phyloP scores from a whole-genome alignment of 2,113 vertebrate genomes.

The Ciconia stormi region DNA sequence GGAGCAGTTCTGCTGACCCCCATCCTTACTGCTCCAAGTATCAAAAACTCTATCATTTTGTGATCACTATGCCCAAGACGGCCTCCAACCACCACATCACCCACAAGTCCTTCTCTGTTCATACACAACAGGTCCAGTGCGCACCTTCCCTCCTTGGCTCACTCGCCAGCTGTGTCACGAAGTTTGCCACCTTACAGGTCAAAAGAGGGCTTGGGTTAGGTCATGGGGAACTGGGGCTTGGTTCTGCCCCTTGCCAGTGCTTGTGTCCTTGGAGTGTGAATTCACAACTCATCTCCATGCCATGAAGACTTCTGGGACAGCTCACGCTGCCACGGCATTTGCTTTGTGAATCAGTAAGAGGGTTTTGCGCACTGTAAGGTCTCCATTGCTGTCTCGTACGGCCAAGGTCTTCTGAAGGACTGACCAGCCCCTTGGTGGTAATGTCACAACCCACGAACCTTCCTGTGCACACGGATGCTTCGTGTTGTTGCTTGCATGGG shows the following conservation, averaged over 20 bases:
- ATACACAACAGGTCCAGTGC: not conserved
- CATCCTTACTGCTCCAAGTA: not conserved
- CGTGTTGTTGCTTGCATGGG: not conserved
- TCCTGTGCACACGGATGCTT: not conserved
- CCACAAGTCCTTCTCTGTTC: not conserved
- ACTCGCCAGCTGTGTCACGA: not conserved
- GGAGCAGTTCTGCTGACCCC: not conserved
- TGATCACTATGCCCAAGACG: not conserved
- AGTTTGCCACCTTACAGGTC: not conserved
- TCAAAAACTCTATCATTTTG: not conserved
- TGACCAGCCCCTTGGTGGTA: not conserved
- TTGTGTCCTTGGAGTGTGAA: not conserved
- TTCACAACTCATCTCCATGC: not conserved
- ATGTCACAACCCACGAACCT: not conserved
- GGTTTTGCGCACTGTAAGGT: not conserved
- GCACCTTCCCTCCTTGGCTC: not conserved
- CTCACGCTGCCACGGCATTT: not conserved
- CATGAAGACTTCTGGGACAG: not conserved
- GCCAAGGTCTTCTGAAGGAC: not conserved
- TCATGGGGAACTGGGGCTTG: not conserved
- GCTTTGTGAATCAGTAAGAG: not conserved
- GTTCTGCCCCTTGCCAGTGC: not conserved
- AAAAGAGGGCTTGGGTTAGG: not conserved
- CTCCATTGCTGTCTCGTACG: accelerated
- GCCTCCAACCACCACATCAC: not conserved